Base-by-base conservation (phyloP, 2,797 vertebrate species). In the Tympanoctomys barrerae region DNA sequence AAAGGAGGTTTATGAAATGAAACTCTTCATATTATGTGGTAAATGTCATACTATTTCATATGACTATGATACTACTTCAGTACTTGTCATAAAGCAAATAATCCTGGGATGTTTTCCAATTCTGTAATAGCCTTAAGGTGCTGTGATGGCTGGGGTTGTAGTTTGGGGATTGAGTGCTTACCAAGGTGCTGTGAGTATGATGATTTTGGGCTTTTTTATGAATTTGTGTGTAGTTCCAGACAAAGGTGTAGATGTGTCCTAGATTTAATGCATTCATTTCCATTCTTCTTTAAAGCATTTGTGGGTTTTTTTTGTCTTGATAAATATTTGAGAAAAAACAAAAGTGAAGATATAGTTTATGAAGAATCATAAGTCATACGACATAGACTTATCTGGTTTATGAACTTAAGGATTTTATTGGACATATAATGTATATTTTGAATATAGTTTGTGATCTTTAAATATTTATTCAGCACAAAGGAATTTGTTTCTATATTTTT, bases 151-250 rank as follows among this genome's bases (percentile, higher is more conserved):
- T 42, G 42, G 42, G 42, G 42, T 42, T 42, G 5, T 42, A 42
- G 42, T 5, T 42, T 42, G 42, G 42, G 42, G 42, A 42, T 6
- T 42, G 42, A 42, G 42, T 42, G 42, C 42, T 42, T 42, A 42
- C 42, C 42, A 93, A 96, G 79, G 57, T 84, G 49, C 89, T 92
- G 24, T 89, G 61, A 84, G 13, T 22, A 59, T 82, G 68, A 66
- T 61, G 31, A 64, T 52, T 94, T 87, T 81, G 54, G 93, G 68
- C 7, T 94, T n/a, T 85, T 95, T 94, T 81, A 68, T 71, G 18
- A 52, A 87, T 85, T 87, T 96, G 31, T 94, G 93, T 94, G 46
- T 89, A 85, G 82, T 93, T 95, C n/a, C 61, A 71, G 90, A 91
- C 42, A 94, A 75, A 95, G 19, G 5, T 89, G 61, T 79, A 33